Conservation (phyloP, 2,797 vertebrate genomes). For the Lepidocolaptes lacrymiger region DNA sequence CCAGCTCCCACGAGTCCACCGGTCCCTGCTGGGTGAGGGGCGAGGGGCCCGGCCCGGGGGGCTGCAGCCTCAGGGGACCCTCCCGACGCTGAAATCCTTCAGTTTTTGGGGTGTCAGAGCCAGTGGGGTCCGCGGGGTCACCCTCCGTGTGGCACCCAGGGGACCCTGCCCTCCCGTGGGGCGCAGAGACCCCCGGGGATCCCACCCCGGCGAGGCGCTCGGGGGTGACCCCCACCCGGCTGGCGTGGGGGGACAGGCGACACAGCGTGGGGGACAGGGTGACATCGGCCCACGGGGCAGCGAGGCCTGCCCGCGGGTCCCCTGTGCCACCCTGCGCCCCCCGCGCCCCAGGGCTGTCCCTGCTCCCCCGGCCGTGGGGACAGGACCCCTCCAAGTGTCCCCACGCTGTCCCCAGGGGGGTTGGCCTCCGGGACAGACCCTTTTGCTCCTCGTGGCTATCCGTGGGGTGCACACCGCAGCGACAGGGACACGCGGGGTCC, state of each 20-base stretch:
- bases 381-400: accelerated
- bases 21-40: background rate
- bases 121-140: accelerated
- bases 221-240: background rate
- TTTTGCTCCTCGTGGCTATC: accelerated
- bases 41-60: background rate
- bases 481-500: background rate
- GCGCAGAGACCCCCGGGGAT: accelerated
- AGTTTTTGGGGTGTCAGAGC: background rate
- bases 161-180: background rate
- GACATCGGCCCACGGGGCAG: background rate
- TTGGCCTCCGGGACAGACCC: accelerated
- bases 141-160: accelerated
- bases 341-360: accelerated
- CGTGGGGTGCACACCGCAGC: accelerated
- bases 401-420: accelerated
- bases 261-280: accelerated
- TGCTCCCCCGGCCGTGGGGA: accelerated
- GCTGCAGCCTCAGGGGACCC: accelerated
- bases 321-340: accelerated
- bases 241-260: accelerated
- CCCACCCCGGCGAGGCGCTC: background rate
- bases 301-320: accelerated
- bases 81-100: accelerated
- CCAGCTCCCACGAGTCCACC: conserved; percentile 80